phyloP scores from a whole-genome alignment of 37 sponge, comb jelly and placozoan genomes.

The Haliclona indistincta region DNA sequence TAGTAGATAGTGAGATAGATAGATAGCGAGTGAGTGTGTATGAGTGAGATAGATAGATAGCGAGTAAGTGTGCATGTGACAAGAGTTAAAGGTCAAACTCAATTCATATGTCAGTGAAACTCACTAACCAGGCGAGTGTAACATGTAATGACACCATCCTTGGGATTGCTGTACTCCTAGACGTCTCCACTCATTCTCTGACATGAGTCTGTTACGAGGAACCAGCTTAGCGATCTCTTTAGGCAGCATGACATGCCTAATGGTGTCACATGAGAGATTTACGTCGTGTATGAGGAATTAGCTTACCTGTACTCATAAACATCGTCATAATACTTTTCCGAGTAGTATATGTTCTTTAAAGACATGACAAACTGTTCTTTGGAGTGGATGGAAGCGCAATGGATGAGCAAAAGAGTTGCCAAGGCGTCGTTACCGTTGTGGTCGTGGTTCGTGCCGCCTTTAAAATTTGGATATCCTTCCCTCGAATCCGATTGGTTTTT shows the following conservation, averaged over 20 bases:
- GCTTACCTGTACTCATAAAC: conserved; percentile 91
- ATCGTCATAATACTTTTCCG: conserved; percentile 93
- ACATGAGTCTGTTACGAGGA: conserved; percentile 81
- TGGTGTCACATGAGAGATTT: neutral
- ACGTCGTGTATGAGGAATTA: neutral
- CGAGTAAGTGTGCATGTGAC: neutral
- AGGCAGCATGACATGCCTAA: conserved; percentile 94
- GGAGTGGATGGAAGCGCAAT: too few relatives aligned
- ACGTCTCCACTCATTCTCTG: conserved; percentile 87
- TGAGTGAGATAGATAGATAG: neutral
- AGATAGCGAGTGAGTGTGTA: neutral
- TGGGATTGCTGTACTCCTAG: conserved; percentile 94
- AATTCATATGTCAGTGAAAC: neutral
- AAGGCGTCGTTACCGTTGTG: too few relatives aligned
- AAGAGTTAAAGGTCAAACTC: neutral
- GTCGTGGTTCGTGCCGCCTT: too few relatives aligned
- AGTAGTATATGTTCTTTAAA: conserved; percentile 90
- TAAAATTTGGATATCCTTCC: too few relatives aligned
- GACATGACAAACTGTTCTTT: too few relatives aligned
- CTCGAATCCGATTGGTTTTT: too few relatives aligned
- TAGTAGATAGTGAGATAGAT: neutral
- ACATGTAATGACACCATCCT: conserved; percentile 97
- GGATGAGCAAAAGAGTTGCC: too few relatives aligned
- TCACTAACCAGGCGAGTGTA: conserved; percentile 75
- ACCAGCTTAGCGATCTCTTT: conserved; percentile 84